These are phyloP conservation scores for Pseudorhiza aurosa DNA, from an alignment of 30 jellyfish, hydroid and myxozoan species.

Conservation along the genomic window DNA sequence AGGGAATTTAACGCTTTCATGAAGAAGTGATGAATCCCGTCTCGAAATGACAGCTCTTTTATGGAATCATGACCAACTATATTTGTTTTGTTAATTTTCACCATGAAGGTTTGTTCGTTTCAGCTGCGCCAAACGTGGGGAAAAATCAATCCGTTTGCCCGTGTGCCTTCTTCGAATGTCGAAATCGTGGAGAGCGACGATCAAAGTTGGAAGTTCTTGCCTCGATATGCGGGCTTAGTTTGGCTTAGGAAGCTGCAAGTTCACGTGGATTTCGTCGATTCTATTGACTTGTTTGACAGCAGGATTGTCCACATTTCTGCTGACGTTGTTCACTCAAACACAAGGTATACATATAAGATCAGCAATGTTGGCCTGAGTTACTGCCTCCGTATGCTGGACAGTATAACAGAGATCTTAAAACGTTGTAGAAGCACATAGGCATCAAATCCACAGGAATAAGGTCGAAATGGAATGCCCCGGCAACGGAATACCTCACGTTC, in stretches of 20 bases:
- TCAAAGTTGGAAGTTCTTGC: constrained; percentile 32
- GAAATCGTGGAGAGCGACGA: constrained; percentile 49
- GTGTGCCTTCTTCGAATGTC: constrained; percentile 27
- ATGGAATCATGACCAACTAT: no score
- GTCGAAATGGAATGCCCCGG: not conserved
- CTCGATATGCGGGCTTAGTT: constrained; percentile 35
- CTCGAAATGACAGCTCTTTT: no score
- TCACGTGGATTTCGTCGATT: constrained; percentile 10
- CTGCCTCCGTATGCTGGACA: constrained; percentile 48
- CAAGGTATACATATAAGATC: constrained; percentile 47
- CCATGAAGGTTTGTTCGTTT: no score
- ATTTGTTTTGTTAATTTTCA: no score
- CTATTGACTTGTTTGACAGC: constrained; percentile 21
- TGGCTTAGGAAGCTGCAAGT: constrained; percentile 52
- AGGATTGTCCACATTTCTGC: constrained; percentile 28
- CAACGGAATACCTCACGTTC: not conserved
- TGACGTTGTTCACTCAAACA: constrained; percentile 42
- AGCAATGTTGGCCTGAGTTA: constrained; percentile 38
- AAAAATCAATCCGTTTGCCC: constrained; percentile 42
- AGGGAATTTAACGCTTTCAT: no score
- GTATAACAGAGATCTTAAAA: constrained; percentile 54
- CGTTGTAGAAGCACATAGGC: constrained; percentile 16
- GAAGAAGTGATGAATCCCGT: no score
- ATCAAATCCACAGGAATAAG: not conserved
- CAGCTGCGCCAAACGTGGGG: constrained; percentile 59